phyloP scores from a whole-genome alignment of 2,888 invertebrate species.

The Chymomyza amoena region DNA sequence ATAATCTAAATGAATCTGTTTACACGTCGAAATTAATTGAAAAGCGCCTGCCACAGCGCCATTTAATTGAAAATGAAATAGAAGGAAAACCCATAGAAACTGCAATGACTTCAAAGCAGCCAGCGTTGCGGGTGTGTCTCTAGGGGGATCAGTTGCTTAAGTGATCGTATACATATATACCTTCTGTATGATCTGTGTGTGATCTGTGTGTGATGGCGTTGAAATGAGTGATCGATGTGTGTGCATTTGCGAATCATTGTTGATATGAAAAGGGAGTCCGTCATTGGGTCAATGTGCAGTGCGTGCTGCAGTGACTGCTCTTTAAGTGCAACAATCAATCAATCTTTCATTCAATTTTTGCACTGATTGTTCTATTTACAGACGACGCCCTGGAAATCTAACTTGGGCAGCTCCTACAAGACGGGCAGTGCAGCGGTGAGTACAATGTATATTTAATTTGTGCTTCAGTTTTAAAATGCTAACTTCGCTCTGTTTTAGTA shows the following conservation, averaged over 20 bases:
- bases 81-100: conserved; percentile 15
- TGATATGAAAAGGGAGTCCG: conserved; percentile 16
- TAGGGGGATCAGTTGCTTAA: not conserved
- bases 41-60: conserved; percentile 63
- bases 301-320: not conserved
- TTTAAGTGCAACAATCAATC: conserved; percentile 56
- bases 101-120: conserved; percentile 55
- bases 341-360: conserved; percentile 12
- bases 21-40: conserved; percentile 75
- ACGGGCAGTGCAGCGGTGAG: conserved; percentile 73
- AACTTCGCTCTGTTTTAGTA: conserved; percentile 56
- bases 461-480: not conserved
- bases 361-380: conserved; percentile 41
- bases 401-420: conserved; percentile 75
- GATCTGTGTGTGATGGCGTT: conserved; percentile 30
- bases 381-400: conserved; percentile 78
- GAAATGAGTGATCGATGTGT: conserved; percentile 37
- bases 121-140: not conserved
- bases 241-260: conserved; percentile 57
- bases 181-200: too few relatives aligned
- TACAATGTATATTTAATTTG: not conserved
- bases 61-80: conserved; percentile 70
- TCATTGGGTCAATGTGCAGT: not conserved
- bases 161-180: not conserved
- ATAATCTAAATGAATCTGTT: conserved; percentile 77